A percentile compares a stretch with the other conserved stretches of the same genome.
These are phyloP conservation scores for Dipodomys merriami DNA, from an alignment of 2,113 vertebrate genomes.

Conservation along the genomic window DNA sequence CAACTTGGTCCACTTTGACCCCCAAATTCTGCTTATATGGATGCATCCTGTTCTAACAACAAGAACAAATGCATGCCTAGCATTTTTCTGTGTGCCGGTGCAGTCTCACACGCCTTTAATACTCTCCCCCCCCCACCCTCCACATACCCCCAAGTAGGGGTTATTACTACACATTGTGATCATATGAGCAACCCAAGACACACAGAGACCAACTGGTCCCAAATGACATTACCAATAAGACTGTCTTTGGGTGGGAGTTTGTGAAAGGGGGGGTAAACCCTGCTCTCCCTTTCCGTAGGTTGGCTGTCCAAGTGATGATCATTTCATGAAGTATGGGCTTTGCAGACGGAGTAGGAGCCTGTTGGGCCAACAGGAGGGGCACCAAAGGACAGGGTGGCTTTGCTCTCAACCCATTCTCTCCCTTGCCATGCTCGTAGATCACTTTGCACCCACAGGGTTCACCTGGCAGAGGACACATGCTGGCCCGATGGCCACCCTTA, in stretches of 20 bases:
- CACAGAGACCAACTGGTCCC: background rate
- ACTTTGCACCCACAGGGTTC: background rate
- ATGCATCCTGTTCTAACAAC: background rate
- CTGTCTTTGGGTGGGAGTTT: background rate
- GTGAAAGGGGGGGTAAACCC: background rate
- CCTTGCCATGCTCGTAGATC: background rate
- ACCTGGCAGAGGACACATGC: background rate
- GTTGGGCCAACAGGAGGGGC: background rate
- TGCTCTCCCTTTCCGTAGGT: background rate
- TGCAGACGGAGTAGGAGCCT: slow-evolving; percentile 29
- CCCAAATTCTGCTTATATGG: slow-evolving; percentile 2
- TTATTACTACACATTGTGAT: background rate
- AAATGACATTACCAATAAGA: background rate
- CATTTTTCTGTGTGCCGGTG: background rate
- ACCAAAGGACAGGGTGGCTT: too few relatives aligned
- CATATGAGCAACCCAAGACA: background rate
- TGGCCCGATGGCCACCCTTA: background rate
- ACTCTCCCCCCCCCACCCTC: too few relatives aligned
- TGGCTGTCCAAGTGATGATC: rapidly evolving
- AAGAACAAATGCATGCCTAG: background rate
- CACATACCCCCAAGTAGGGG: too few relatives aligned
- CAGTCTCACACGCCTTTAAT: background rate
- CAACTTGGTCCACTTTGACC: background rate
- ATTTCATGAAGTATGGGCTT: background rate
- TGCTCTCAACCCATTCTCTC: background rate